These are phyloP conservation scores for Eustalomyia histrio DNA, from an alignment of 2,888 invertebrate genomes.

Conservation along the genomic window DNA sequence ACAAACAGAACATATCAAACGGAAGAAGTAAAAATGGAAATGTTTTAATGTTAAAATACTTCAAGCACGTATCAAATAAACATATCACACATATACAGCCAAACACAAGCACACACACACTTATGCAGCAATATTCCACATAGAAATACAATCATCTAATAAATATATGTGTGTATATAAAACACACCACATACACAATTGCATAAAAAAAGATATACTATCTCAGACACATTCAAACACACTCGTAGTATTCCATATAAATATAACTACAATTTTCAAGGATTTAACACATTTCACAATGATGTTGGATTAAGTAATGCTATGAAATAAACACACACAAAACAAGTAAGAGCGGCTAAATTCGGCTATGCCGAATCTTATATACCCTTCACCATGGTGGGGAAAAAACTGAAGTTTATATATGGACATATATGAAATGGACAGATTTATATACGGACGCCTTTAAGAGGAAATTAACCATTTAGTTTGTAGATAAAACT, in stretches of 20 bases:
- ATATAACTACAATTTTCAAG: neutral
- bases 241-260: neutral
- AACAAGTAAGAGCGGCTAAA: too few species aligned
- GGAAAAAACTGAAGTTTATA: too few species aligned
- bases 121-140: neutral
- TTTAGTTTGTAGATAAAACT: too few species aligned
- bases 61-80: slow-evolving; percentile 23
- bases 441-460: too few species aligned
- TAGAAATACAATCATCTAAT: neutral
- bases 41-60: neutral
- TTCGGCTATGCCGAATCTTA: too few species aligned
- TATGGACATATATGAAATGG: too few species aligned
- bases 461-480: too few species aligned
- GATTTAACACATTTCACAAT: slow-evolving; percentile 7
- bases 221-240: neutral
- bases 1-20: neutral
- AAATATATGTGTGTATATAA: neutral
- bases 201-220: neutral
- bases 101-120: neutral
- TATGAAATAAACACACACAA: neutral
- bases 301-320: neutral
- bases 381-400: too few species aligned
- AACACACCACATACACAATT: neutral
- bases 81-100: neutral
- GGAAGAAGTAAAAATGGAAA: neutral